A percentile compares a stretch with the other conserved stretches of the same genome.
Evolutionary conservation across 2,888 invertebrate species (phyloP).

Genomic region (Eristalis pertinax): DNA sequence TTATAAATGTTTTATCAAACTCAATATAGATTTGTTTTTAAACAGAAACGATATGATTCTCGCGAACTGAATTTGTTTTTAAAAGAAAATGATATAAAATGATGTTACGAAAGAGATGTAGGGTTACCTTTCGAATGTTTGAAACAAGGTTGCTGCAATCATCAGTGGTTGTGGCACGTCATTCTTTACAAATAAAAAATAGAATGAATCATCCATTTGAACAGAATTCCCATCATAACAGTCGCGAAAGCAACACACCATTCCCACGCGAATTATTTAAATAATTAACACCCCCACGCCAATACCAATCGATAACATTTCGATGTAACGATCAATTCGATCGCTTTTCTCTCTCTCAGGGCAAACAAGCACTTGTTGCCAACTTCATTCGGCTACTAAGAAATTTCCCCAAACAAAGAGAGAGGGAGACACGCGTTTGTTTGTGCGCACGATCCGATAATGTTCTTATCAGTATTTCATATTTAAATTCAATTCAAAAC

Average conservation of each 20-base stretch:
- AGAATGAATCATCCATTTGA: too few relatives aligned
- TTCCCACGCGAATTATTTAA: background rate
- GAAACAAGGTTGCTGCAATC: too few relatives aligned
- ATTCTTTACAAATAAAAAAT: too few relatives aligned
- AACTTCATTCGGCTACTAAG: slow-evolving; percentile 66
- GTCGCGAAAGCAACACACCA: too few relatives aligned
- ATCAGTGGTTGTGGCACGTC: too few relatives aligned
- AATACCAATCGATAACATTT: slow-evolving; percentile 17
- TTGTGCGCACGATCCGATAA: slow-evolving; percentile 58
- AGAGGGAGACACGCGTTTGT: slow-evolving; percentile 72
- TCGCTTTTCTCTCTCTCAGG: background rate
- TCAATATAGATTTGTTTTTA: too few relatives aligned
- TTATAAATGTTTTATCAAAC: background rate
- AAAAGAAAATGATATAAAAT: background rate
- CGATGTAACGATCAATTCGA: slow-evolving; percentile 1
- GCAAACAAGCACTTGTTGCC: background rate
- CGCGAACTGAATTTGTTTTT: too few relatives aligned
- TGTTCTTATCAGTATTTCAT: slow-evolving; percentile 59
- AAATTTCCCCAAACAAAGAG: slow-evolving; percentile 75
- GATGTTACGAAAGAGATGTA: too few relatives aligned
- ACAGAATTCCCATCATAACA: too few relatives aligned
- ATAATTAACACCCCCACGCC: slow-evolving; percentile 13
- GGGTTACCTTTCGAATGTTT: too few relatives aligned
- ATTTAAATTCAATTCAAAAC: slow-evolving; percentile 52
- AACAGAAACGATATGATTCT: background rate